phyloP scores from a whole-genome alignment of 2,113 vertebrate species.

The Chaenogobius annularis region DNA sequence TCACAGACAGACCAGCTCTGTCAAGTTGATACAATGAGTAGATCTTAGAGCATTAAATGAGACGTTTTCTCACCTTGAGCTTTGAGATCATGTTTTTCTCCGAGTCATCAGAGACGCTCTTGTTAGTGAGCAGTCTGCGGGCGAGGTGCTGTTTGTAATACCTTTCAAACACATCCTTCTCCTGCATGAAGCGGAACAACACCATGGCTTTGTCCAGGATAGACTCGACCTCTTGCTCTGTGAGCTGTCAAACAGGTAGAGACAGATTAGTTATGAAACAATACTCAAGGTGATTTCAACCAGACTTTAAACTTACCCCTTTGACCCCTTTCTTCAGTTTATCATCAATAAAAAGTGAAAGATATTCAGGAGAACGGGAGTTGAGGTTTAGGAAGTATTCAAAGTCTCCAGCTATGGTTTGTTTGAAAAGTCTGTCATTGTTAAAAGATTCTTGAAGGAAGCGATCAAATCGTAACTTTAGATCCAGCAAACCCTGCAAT shows the following conservation, averaged over 20 bases:
- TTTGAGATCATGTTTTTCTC: conserved; percentile 99
- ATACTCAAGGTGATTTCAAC: background rate
- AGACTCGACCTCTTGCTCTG: conserved; percentile 98
- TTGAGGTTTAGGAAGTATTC: conserved; percentile 99
- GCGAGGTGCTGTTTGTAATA: conserved; percentile 99
- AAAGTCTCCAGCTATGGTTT: conserved; percentile 98
- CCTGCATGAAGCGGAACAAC: conserved; percentile 99
- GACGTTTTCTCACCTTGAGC: conserved; percentile 83
- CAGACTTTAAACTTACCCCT: conserved; percentile 84
- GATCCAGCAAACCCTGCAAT: conserved; percentile 90
- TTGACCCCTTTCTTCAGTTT: conserved; percentile 99
- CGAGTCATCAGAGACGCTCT: conserved; percentile 98
- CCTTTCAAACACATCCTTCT: conserved; percentile 98
- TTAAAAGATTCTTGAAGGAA: conserved; percentile 97
- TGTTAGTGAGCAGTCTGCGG: conserved; percentile 95
- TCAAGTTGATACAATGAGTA: background rate
- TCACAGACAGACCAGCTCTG: background rate
- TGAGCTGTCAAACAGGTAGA: conserved; percentile 79
- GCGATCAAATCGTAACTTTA: conserved; percentile 96
- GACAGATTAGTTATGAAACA: background rate
- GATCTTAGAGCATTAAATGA: background rate
- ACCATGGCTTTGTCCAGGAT: conserved; percentile 99
- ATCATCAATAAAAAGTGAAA: conserved; percentile 99
- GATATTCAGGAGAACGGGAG: conserved; percentile 98
- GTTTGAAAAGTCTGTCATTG: conserved; percentile 97